A percentile compares a stretch with the other conserved stretches of the same genome.
Evolutionary conservation across 1,140 invertebrate genomes (phyloP).

Genomic region (Uloborus diversus): DNA sequence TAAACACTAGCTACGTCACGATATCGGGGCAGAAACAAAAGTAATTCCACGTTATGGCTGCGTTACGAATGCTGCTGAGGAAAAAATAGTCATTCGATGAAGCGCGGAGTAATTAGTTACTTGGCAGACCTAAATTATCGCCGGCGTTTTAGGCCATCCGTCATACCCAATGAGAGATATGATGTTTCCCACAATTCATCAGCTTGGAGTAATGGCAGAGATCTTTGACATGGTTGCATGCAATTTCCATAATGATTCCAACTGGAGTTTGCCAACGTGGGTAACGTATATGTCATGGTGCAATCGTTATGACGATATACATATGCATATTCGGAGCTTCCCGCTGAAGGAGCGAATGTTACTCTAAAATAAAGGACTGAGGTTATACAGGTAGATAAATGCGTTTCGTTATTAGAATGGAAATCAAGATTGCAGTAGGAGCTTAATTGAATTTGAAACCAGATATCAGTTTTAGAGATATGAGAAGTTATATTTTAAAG

Average conservation of each 20-base stretch:
- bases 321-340: neutral
- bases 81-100: slow-evolving; percentile 14
- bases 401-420: too few relatives aligned
- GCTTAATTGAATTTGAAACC: too few relatives aligned
- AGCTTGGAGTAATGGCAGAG: slow-evolving; percentile 18
- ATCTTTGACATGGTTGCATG: slow-evolving; percentile 13
- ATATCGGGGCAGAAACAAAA: slow-evolving; percentile 10
- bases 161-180: slow-evolving; percentile 43
- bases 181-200: slow-evolving; percentile 48
- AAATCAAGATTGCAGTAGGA: too few relatives aligned
- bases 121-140: slow-evolving; percentile 20
- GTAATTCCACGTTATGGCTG: neutral
- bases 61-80: neutral
- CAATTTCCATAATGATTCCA: slow-evolving; percentile 33
- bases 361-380: too few relatives aligned
- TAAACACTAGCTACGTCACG: slow-evolving; percentile 14
- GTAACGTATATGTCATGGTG: neutral
- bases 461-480: too few relatives aligned
- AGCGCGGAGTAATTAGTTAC: slow-evolving; percentile 22
- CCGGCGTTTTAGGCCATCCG: slow-evolving; percentile 18
- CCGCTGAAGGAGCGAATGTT: neutral
- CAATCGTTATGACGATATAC: neutral
- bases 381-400: too few relatives aligned
- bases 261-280: neutral
- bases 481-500: too few relatives aligned